These are phyloP conservation scores for Caretta caretta DNA, from an alignment of 2,113 vertebrate species.

Conservation along the genomic window DNA sequence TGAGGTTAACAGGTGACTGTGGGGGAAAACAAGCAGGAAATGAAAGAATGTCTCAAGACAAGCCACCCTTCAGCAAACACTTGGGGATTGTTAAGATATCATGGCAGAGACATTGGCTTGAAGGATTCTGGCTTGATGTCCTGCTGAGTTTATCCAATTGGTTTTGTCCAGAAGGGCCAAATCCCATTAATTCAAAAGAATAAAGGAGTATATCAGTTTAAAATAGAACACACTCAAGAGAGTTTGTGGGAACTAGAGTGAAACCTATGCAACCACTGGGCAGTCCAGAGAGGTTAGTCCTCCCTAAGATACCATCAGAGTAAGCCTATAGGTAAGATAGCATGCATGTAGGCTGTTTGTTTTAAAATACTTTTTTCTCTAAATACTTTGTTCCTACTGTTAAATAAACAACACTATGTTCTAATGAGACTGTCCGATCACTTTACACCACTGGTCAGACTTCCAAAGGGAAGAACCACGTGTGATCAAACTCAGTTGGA, in stretches of 20 bases:
- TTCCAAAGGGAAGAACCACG: too few relatives aligned
- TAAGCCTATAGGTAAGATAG: not conserved
- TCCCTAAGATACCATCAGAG: not conserved
- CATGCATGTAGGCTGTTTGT: not conserved
- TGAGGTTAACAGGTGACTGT: not conserved
- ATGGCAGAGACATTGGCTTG: not conserved
- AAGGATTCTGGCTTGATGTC: not conserved
- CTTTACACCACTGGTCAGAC: not conserved
- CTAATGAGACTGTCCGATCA: not conserved
- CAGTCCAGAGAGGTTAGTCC: not conserved
- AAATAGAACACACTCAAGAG: not conserved
- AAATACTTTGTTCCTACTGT: not conserved
- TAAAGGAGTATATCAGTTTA: not conserved
- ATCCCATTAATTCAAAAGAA: not conserved
- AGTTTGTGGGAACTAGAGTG: not conserved
- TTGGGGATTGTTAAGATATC: not conserved
- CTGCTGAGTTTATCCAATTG: not conserved
- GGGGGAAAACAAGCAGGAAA: not conserved
- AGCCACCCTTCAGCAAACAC: rapidly evolving
- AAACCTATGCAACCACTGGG: not conserved
- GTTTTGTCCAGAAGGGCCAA: not conserved
- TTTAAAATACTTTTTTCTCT: not conserved
- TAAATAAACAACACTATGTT: not conserved
- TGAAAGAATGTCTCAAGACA: not conserved
- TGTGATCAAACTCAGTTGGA: too few relatives aligned